These are phyloP conservation scores for Ceratothoa steindachneri DNA, from an alignment of 2,888 invertebrate species.

Conservation along the genomic window DNA sequence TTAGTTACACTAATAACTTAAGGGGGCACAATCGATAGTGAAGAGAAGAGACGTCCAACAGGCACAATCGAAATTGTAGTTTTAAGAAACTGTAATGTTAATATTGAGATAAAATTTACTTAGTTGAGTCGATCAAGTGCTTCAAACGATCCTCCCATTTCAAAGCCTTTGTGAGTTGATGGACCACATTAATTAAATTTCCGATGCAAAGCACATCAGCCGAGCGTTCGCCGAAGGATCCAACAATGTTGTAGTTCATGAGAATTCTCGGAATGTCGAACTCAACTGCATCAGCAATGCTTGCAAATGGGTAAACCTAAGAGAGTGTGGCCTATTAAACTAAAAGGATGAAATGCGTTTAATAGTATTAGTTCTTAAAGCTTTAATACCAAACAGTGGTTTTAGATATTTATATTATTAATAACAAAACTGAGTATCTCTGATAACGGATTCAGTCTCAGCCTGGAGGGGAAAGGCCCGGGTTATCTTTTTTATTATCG, in stretches of 20 bases:
- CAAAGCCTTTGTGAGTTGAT: background rate
- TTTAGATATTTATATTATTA: background rate
- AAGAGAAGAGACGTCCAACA: too few species aligned
- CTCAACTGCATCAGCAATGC: conserved; percentile 53
- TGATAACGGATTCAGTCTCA: too few species aligned
- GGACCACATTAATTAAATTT: background rate
- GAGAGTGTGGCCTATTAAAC: conserved; percentile 5
- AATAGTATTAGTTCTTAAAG: background rate
- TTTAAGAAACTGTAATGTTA: too few species aligned
- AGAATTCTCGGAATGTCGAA: conserved; percentile 53
- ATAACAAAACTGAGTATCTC: too few species aligned
- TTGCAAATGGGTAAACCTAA: conserved; percentile 56
- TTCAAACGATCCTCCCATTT: background rate
- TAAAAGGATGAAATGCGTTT: background rate
- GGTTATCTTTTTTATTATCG: too few species aligned
- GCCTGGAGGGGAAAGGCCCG: too few species aligned
- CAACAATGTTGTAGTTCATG: conserved; percentile 54
- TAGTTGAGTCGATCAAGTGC: background rate
- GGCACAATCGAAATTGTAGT: too few species aligned
- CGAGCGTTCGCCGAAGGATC: conserved; percentile 51
- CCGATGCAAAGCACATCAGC: conserved; percentile 25
- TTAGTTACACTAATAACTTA: too few species aligned
- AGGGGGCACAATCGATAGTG: too few species aligned
- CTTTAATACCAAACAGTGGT: background rate
- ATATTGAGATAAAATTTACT: too few species aligned